A percentile compares a stretch with the other conserved stretches of the same genome.
Evolutionary conservation across 2,888 invertebrate genomes (phyloP).

Genomic region (Eupithecia subfuscata): DNA sequence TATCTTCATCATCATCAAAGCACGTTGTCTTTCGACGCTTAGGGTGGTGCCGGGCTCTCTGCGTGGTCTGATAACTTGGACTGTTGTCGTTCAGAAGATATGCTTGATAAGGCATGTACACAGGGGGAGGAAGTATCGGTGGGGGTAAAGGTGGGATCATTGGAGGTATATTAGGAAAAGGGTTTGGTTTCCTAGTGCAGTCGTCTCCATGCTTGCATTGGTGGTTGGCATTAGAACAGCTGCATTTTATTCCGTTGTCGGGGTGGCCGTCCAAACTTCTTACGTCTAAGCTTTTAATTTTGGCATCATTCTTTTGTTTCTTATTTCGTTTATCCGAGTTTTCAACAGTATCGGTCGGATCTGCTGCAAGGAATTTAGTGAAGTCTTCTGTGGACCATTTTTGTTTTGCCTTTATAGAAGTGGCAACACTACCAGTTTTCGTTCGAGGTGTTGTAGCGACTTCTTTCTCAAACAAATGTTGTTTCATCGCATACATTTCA

Average conservation of each 20-base stretch:
- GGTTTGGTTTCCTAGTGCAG: slow-evolving; percentile 20
- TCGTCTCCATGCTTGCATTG: slow-evolving; percentile 33
- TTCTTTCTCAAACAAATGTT: slow-evolving; percentile 60
- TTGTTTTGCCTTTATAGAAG: slow-evolving; percentile 56
- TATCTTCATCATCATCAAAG: slow-evolving; percentile 48
- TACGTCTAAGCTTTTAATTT: slow-evolving; percentile 61
- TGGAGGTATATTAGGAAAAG: background rate
- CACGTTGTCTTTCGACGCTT: slow-evolving; percentile 53
- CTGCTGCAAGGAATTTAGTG: slow-evolving; percentile 2
- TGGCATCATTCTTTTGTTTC: slow-evolving; percentile 11
- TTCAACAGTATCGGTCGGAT: slow-evolving; percentile 10
- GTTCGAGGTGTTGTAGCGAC: slow-evolving; percentile 47
- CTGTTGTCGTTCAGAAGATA: slow-evolving; percentile 48
- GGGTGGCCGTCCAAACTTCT: slow-evolving; percentile 58
- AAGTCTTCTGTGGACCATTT: slow-evolving; percentile 57
- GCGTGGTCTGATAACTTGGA: slow-evolving; percentile 44
- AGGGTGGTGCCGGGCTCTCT: slow-evolving; percentile 39
- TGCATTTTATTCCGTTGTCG: slow-evolving; percentile 33
- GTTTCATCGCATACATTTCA: slow-evolving; percentile 68
- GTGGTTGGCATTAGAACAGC: slow-evolving; percentile 32
- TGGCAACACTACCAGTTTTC: slow-evolving; percentile 46
- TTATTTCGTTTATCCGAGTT: slow-evolving; percentile 28
- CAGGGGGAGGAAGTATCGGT: slow-evolving; percentile 35
- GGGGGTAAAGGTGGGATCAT: slow-evolving; percentile 1
- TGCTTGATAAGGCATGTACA: slow-evolving; percentile 55